phyloP scores from a whole-genome alignment of 2,888 invertebrate genomes.

The Coelinius sp. region DNA sequence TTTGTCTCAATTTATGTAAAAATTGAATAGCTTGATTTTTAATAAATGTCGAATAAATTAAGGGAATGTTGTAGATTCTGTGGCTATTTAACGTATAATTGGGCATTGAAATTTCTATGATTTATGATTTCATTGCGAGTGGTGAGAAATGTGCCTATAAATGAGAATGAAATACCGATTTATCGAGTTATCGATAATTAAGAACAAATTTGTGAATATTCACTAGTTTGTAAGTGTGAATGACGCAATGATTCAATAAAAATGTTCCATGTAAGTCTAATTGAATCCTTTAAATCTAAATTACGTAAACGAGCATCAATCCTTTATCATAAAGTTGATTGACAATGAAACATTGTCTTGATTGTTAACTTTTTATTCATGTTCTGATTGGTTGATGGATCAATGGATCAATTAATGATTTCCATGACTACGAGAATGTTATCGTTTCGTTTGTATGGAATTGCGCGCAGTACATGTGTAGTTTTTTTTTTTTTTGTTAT shows the following conservation, averaged over 20 bases:
- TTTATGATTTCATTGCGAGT: not conserved
- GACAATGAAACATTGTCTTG: no score
- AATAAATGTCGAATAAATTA: slow-evolving; percentile 26
- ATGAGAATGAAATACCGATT: slow-evolving; percentile 46
- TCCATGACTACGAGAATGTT: no score
- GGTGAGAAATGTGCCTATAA: slow-evolving; percentile 54
- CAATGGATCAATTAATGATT: no score
- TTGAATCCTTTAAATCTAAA: not conserved
- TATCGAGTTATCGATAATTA: slow-evolving; percentile 32
- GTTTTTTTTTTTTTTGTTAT: no score
- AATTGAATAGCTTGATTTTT: not conserved
- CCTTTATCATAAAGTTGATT: no score
- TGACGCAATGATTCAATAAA: slow-evolving; percentile 5
- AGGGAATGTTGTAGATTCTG: slow-evolving; percentile 33
- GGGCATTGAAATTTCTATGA: not conserved
- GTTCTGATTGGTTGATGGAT: no score
- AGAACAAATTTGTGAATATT: not conserved
- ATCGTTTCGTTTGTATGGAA: no score
- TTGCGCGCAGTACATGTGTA: no score
- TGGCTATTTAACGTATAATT: slow-evolving; percentile 25
- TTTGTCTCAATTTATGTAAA: not conserved
- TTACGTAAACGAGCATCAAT: not conserved
- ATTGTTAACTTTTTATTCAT: no score
- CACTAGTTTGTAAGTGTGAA: not conserved
- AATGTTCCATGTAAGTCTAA: slow-evolving; percentile 9